Evolutionary conservation across 30 jellyfish, hydroid and myxozoan genomes (phyloP).

Genomic region (Aurelia coerulea): DNA sequence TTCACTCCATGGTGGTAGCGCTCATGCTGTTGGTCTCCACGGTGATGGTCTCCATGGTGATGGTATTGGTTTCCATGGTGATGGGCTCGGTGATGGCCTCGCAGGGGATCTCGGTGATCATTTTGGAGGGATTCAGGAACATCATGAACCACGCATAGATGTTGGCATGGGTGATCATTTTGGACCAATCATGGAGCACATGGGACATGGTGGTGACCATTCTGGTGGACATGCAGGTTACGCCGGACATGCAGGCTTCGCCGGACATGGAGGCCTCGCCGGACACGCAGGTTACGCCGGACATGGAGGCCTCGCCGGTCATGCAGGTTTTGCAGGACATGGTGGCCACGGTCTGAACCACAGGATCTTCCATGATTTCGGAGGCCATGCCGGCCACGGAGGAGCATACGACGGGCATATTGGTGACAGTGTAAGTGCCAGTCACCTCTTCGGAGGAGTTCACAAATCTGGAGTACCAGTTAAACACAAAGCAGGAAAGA

Average conservation of each 20-base stretch:
- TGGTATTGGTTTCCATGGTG: constrained; percentile 11
- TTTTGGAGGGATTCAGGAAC: constrained; percentile 38
- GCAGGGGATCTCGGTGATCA: constrained; percentile 59
- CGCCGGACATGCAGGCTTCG: constrained; percentile 13
- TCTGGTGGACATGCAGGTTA: constrained; percentile 24
- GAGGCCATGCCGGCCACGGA: constrained; percentile 30
- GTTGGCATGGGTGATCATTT: constrained; percentile 62
- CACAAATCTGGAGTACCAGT: constrained; percentile 63
- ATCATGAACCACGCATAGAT: constrained; percentile 12
- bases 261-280: background rate
- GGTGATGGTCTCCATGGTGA: constrained; percentile 40
- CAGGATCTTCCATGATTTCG: constrained; percentile 1
- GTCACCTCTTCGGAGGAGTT: constrained; percentile 53
- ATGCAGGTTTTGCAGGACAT: constrained; percentile 18
- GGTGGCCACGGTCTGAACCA: constrained; percentile 10
- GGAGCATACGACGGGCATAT: constrained; percentile 53
- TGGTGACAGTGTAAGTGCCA: constrained; percentile 38
- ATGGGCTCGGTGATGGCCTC: constrained; percentile 4
- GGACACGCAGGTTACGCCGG: constrained; percentile 1
- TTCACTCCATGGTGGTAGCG: background rate
- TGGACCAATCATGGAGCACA: constrained; percentile 62
- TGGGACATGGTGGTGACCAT: constrained; percentile 15
- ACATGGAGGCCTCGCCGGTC: background rate
- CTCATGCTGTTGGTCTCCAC: constrained; percentile 16
- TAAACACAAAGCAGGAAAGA: constrained; percentile 20